A percentile compares a stretch with the other conserved stretches of the same genome.
Evolutionary conservation across 2,113 vertebrate species (phyloP).

Genomic region (Casuarius casuarius): DNA sequence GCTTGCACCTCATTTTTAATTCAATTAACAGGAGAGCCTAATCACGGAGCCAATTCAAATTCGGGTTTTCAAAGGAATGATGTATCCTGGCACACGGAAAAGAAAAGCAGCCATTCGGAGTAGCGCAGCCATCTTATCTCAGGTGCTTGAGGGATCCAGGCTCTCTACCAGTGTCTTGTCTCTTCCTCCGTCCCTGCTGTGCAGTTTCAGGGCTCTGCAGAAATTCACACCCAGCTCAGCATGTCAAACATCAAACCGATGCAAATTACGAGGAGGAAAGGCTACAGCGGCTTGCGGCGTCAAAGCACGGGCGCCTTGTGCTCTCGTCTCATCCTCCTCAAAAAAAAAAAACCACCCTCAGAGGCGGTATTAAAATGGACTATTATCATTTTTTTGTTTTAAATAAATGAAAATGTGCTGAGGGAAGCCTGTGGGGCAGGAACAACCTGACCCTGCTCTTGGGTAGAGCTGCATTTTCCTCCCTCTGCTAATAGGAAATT

Average conservation of each 20-base stretch:
- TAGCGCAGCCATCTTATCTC: background rate
- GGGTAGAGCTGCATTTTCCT: background rate
- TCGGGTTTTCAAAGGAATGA: background rate
- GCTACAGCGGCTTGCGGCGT: background rate
- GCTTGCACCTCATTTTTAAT: background rate
- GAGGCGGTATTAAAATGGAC: too few relatives aligned
- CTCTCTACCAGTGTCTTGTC: accelerated
- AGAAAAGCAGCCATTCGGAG: background rate
- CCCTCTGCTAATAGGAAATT: background rate
- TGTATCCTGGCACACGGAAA: background rate
- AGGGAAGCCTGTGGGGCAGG: background rate
- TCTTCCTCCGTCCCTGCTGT: background rate
- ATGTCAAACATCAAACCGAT: background rate
- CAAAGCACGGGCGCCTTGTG: accelerated
- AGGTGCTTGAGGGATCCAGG: background rate
- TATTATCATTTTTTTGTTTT: background rate
- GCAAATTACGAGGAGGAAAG: background rate
- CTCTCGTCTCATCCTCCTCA: background rate
- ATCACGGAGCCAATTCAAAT: background rate
- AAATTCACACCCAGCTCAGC: background rate
- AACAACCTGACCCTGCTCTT: background rate
- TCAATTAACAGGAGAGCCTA: background rate
- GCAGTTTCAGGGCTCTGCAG: background rate
- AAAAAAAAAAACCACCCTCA: too few relatives aligned
- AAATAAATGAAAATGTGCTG: background rate